Evolutionary conservation across 2,888 invertebrate genomes (phyloP), one percentile per base, ranked within the genome.

Genomic region (Chrysodeixis includens): DNA sequence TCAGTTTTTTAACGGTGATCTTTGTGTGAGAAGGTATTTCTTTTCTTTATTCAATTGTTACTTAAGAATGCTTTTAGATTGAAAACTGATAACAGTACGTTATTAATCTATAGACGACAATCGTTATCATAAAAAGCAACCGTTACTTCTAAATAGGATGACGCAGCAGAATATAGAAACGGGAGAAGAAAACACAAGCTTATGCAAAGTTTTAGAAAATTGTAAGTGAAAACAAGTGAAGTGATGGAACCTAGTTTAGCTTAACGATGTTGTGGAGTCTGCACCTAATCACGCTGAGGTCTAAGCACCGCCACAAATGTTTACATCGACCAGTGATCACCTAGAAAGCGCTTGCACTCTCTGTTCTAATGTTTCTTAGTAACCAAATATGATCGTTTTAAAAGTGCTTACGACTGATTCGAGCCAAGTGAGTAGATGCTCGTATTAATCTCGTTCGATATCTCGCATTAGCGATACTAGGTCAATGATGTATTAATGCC

Each of bases 331-430:
- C 18, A 18, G 9, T 49, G 75, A 68, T 82, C 77, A 78, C 71
- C 68, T 84, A 86, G 86, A 87, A 87, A 87, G 87, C 85, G 83
- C 84, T 82, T 81, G 71, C 62, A 71, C 78, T 78, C 74, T 81
- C 82, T 86, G 20, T 49, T 20, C 84, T 86, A 83, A 86, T 85
- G 80, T 78, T 65, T 66, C 60, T 76, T 61, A 69, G 75, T 71
- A 71, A 68, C 32, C 9, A 52, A 55, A 71, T 59, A 32, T 32
- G 30, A 59, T 58, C 20, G 49, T 30, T 51, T 64, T 56, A 54
- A 55, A 55, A 49, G 9, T 16, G 10, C 20, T 56, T 64, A 49
- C 8, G 20, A 49, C 35, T 35, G 10, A 20, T 49, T 49, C 12
- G 46, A 10, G 46, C 20, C 20, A 18, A 9, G 12, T 35, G 12